Conservation (phyloP, 2,797 vertebrate genomes). For the Pachyuromys duprasi region DNA sequence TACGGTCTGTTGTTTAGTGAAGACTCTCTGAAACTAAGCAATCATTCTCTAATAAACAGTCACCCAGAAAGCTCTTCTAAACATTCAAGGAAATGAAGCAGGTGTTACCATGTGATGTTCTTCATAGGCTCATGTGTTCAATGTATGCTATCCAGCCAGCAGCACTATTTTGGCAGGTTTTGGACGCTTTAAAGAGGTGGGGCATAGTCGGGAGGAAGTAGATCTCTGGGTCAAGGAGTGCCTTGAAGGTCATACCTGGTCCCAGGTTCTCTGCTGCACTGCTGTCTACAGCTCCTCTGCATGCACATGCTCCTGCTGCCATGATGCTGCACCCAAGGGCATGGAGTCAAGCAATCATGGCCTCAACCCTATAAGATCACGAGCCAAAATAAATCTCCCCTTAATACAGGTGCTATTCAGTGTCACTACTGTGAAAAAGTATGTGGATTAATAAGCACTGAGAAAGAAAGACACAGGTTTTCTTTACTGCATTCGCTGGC, state of each 20-base stretch:
- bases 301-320: not conserved
- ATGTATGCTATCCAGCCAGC: too few species aligned
- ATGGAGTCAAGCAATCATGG: not conserved
- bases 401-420: not conserved
- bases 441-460: slow-evolving; percentile 11
- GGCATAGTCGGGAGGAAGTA: not conserved
- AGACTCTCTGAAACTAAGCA: slow-evolving; percentile 17
- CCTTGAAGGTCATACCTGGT: not conserved
- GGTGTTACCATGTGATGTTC: not conserved
- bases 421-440: not conserved
- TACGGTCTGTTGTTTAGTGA: slow-evolving; percentile 12
- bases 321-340: not conserved
- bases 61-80: not conserved
- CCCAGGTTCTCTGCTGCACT: not conserved
- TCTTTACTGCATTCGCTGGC: slow-evolving; percentile 37
- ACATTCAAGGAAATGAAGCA: slow-evolving; percentile 22
- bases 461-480: not conserved
- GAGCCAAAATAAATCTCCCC: not conserved
- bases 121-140: not conserved
- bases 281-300: not conserved
- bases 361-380: not conserved
- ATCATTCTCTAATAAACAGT: not conserved
- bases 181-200: not conserved
- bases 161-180: not conserved
- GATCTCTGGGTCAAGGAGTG: not conserved